phyloP scores from a whole-genome alignment of 1,140 invertebrate genomes.

The Lineus longissimus region DNA sequence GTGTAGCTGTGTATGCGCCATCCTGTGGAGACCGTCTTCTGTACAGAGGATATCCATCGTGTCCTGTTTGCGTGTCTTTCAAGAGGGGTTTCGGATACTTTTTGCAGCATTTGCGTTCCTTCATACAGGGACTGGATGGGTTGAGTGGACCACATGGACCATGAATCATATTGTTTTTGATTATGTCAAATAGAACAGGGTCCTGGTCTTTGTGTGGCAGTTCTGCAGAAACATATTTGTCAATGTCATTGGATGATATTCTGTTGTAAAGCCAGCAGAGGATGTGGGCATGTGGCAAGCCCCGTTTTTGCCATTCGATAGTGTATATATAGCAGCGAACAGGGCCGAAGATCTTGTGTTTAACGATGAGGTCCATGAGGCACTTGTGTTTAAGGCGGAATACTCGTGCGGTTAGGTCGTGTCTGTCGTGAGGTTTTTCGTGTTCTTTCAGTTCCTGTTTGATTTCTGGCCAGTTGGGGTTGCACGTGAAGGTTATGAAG shows the following conservation, averaged over 20 bases:
- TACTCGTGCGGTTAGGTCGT: constrained; percentile 55
- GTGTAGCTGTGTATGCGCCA: background rate
- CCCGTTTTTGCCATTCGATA: constrained; percentile 59
- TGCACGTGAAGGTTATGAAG: constrained; percentile 51
- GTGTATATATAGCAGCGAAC: constrained; percentile 46
- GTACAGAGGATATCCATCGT: constrained; percentile 2
- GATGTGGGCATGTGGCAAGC: constrained; percentile 58
- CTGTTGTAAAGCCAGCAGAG: constrained; percentile 46
- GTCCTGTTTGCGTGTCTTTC: background rate
- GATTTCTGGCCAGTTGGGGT: constrained; percentile 57
- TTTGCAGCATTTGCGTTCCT: constrained; percentile 26
- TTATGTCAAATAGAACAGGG: constrained; percentile 15
- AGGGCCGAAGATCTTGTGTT: constrained; percentile 43
- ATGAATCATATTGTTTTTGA: constrained; percentile 26
- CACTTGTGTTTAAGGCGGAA: constrained; percentile 56
- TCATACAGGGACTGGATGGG: constrained; percentile 24
- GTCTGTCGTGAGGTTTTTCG: constrained; percentile 45
- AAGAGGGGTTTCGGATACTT: constrained; percentile 22
- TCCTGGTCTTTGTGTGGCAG: constrained; percentile 12
- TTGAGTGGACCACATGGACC: constrained; percentile 24
- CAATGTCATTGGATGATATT: constrained; percentile 18
- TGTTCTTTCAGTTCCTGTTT: constrained; percentile 24
- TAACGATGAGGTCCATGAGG: constrained; percentile 34
- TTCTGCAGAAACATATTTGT: constrained; percentile 18
- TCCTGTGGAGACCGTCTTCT: background rate